Base-by-base conservation (phyloP, 2,888 invertebrate genomes). In the Campoplex nolae region DNA sequence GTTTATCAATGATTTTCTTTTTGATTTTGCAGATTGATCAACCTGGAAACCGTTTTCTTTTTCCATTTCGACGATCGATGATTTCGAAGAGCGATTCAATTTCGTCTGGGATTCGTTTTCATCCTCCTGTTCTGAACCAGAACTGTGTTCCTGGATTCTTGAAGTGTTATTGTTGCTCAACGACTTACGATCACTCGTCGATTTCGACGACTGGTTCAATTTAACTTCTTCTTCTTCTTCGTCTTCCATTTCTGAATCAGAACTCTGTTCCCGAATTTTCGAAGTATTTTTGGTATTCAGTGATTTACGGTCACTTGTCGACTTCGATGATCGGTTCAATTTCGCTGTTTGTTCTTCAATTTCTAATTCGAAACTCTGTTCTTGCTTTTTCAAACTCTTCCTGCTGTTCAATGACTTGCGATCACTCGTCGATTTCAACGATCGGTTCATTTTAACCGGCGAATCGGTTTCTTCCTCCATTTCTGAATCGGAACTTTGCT, bases 291-390 rank as follows among this genome's bases (percentile, higher is more conserved):
- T 76, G 62, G 6, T 67, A 42, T 2, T 51, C 9, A 68, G 16
- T 0, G 70, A 70, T 38, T 73, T 77, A 3, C 62, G 54, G 32
- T 56, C 51, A 32, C 56, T 35, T 16, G 8, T 11, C 42, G 42
- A 70, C 32, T 80, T 80, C 28, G 28, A 70, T 0, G 83, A 83
- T 62, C 18, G 32, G 62, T 79, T 58, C 51, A 85, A 35, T 28
- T 77, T 32, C 2, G 38, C 2, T 16, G 1, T 18, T 23, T 51
- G 23, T 2, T 74, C 54, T 8, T 81, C 81, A 18, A 18, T 32
- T 35, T 81, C 81, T 9, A 48, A 71, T 8, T 38, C 80, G 2
- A 65, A 73, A 28, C 38, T 51, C 16, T 23, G 3, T 11, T 35
- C 28, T 2, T 71, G 54, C 35, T 74, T 73, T 23, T 51, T 78